Evolutionary conservation across 2,113 vertebrate genomes (phyloP), one percentile per base, ranked within the genome.

Genomic region (Otolemur garnettii): DNA sequence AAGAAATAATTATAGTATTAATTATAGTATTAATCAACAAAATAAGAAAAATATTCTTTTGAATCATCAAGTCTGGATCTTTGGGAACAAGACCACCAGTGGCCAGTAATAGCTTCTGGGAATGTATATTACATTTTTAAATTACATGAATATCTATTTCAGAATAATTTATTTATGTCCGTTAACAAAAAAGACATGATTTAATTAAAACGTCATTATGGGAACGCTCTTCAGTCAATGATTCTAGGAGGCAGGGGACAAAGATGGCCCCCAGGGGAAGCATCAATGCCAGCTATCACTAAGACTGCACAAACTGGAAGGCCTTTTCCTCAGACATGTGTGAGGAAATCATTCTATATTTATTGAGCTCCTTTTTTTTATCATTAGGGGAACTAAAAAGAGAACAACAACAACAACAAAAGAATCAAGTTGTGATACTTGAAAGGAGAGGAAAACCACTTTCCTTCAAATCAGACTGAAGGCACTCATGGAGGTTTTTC

Each of bases 31-130:
- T n/a, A 87, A 62, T 78, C 38, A 74, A 85, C 17, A 55, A 77
- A 95, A 72, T 1, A 83, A 66, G 69, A 66, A 93, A 55, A 95
- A 60, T 62, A 81, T 80, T 87, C 1, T 38, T 91, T 93, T 30
- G 5, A 17, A 24, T 87, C 2, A 35, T 21, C 17, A 68, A 60
- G 1, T 64, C 71, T 84, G 35, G 21, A 64, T 72, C 22, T 83
- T 30, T 71, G 45, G 15, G 30, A 6, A 95, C 17, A 7, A 88
- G 72, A 75, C 4, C 28, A n/a, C 22, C 86, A 18, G 59, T 77
- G 3, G 5, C 57, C 26, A 79, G 24, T 83, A 68, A 95, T 15
- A 68, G 12, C 2, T 85, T 64, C 24, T 71, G 30, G 62, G 2
- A 78, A 28, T 86, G 24, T 91, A 7, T 83, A 81, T 30, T 62